A percentile compares a stretch with the other conserved stretches of the same genome.
phyloP scores from a whole-genome alignment of 2,797 vertebrate species.

The Tauraco hartlaubi region DNA sequence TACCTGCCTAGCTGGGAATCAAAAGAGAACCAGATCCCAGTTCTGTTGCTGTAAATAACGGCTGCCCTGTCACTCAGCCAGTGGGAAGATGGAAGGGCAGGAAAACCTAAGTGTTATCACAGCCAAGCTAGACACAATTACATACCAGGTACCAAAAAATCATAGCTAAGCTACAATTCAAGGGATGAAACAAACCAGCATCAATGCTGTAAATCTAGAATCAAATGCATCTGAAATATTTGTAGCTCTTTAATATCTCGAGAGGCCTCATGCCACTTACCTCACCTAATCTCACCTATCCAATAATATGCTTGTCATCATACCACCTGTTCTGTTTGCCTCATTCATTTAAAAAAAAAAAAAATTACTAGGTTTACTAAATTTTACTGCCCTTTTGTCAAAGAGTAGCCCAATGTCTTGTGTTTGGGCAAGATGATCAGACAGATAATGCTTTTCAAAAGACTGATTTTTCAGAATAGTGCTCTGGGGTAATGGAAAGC shows the following conservation, averaged over 20 bases:
- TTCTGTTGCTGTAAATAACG: background rate
- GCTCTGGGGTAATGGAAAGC: background rate
- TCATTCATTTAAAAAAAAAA: background rate
- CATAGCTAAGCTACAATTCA: background rate
- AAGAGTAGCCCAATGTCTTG: background rate
- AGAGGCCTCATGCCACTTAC: background rate
- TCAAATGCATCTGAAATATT: background rate
- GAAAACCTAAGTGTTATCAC: background rate
- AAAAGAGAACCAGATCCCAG: background rate
- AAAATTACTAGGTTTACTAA: too few species aligned
- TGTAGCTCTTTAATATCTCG: background rate
- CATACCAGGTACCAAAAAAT: background rate
- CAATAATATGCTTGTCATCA: background rate
- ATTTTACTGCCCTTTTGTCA: background rate
- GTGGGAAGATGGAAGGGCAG: background rate
- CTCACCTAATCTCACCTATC: background rate
- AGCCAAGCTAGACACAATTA: background rate
- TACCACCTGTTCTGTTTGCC: background rate
- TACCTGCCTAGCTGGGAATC: background rate
- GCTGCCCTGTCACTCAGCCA: background rate
- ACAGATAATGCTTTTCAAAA: background rate
- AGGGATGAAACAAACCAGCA: background rate
- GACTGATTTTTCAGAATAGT: background rate
- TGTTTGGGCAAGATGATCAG: background rate
- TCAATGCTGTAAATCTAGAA: background rate